phyloP scores from a whole-genome alignment of 1,140 invertebrate genomes.

The Trichonephila clavata region DNA sequence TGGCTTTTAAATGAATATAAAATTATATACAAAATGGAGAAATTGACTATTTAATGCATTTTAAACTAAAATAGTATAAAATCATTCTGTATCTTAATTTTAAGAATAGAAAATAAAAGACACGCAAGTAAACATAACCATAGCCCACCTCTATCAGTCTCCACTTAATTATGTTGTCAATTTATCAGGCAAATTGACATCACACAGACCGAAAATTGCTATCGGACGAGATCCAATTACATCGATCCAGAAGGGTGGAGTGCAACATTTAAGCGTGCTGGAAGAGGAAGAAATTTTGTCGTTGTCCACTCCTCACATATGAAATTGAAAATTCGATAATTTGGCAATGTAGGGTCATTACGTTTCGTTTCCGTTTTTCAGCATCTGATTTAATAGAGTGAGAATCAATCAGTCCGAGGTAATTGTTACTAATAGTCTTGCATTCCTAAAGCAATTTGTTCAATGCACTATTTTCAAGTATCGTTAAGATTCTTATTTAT shows the following conservation, averaged over 20 bases:
- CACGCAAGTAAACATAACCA: background rate
- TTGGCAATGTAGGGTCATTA: background rate
- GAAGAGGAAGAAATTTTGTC: conserved; percentile 27
- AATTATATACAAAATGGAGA: too few relatives aligned
- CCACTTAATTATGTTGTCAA: conserved; percentile 58
- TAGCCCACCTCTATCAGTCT: background rate
- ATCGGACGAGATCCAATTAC: conserved; percentile 56
- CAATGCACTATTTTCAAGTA: background rate
- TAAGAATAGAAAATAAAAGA: background rate
- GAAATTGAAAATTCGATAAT: conserved; percentile 50
- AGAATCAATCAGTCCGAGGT: conserved; percentile 3
- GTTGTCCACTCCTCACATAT: conserved; percentile 19
- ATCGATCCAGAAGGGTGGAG: conserved; percentile 61
- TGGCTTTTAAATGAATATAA: too few relatives aligned
- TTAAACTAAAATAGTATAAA: too few relatives aligned
- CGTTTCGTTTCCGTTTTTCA: conserved; percentile 29
- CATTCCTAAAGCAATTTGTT: background rate
- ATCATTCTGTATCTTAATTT: background rate
- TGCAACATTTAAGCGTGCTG: background rate
- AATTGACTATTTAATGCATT: too few relatives aligned
- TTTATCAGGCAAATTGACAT: conserved; percentile 56
- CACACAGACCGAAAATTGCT: conserved; percentile 51
- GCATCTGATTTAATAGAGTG: conserved; percentile 41
- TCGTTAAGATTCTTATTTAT: background rate
- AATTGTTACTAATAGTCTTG: conserved; percentile 22